A percentile compares a stretch with the other conserved stretches of the same genome.
Evolutionary conservation across 2,888 invertebrate genomes (phyloP).

Genomic region (Drosophila buzzatii): DNA sequence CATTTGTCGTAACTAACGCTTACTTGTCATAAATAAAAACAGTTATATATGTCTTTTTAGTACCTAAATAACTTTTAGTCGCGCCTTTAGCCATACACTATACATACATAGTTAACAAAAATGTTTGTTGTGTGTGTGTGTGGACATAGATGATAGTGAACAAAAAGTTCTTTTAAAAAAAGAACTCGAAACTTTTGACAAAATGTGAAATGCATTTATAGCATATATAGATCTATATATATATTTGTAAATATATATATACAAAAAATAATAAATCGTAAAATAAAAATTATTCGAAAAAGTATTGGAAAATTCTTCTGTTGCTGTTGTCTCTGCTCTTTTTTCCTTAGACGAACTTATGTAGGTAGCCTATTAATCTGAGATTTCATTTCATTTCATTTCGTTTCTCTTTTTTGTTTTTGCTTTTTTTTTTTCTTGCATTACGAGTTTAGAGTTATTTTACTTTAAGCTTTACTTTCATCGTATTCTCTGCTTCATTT

Average conservation of each 20-base stretch:
- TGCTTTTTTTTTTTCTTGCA: slow-evolving; percentile 20
- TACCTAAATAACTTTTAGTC: slow-evolving; percentile 51
- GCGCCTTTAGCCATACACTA: slow-evolving; percentile 32
- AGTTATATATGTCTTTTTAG: slow-evolving; percentile 50
- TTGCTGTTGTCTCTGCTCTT: slow-evolving; percentile 24
- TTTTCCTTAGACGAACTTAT: slow-evolving; percentile 71
- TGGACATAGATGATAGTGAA: slow-evolving; percentile 36
- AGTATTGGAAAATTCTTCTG: slow-evolving; percentile 27
- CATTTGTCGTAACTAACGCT: slow-evolving; percentile 42
- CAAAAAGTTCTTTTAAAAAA: slow-evolving; percentile 27
- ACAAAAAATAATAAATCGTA: slow-evolving; percentile 4
- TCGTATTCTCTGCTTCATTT: slow-evolving; percentile 55
- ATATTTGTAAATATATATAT: slow-evolving; percentile 11
- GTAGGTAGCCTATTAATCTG: slow-evolving; percentile 73
- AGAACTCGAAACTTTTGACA: slow-evolving; percentile 30
- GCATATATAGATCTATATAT: not conserved
- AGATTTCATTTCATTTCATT: slow-evolving; percentile 55
- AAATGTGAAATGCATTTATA: slow-evolving; percentile 24
- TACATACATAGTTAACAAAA: slow-evolving; percentile 56
- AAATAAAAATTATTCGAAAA: slow-evolving; percentile 9
- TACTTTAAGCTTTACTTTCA: slow-evolving; percentile 52
- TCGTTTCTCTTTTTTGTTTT: slow-evolving; percentile 7
- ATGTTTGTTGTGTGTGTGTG: slow-evolving; percentile 4
- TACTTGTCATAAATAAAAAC: slow-evolving; percentile 54
- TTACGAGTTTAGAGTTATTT: slow-evolving; percentile 52